Conservation (phyloP, 2,113 vertebrate species). For the Ageneiosus marmoratus region DNA sequence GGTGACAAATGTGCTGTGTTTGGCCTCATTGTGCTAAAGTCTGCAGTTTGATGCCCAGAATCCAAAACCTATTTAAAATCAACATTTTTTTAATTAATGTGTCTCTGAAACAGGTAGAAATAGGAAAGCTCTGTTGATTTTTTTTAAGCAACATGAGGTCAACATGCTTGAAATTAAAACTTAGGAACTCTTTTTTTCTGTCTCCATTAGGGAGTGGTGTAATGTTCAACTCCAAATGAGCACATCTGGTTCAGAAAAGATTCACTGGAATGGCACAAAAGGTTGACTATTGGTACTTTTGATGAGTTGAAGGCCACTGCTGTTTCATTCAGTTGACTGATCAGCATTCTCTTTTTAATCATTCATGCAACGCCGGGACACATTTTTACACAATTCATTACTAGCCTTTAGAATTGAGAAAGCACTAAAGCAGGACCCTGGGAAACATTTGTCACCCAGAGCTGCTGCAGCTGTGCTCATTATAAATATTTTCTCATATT, state of each 20-base stretch:
- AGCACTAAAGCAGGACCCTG: constrained; percentile 26
- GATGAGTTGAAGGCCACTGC: not conserved
- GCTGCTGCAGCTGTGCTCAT: constrained; percentile 9
- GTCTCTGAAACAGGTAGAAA: not conserved
- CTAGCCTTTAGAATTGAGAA: constrained; percentile 47
- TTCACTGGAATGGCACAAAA: constrained; percentile 26
- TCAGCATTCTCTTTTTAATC: constrained; percentile 39
- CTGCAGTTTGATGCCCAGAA: not conserved
- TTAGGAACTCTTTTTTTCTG: not conserved
- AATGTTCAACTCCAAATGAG: not conserved
- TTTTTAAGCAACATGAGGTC: not conserved
- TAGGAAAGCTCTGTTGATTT: not conserved
- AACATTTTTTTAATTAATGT: constrained; percentile 2
- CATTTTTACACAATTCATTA: constrained; percentile 50
- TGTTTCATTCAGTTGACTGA: constrained; percentile 47
- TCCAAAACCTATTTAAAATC: constrained; percentile 30
- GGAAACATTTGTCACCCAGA: constrained; percentile 34
- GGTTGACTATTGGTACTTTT: not conserved
- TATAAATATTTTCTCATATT: constrained; percentile 32
- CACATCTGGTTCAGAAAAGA: constrained; percentile 22
- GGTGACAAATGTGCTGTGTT: constrained; percentile 18
- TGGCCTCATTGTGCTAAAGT: constrained; percentile 19
- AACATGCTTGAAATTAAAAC: constrained; percentile 44
- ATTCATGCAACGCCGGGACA: constrained; percentile 44
- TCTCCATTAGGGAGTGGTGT: not conserved